A percentile compares a stretch with the other conserved stretches of the same genome.
phyloP scores from a whole-genome alignment of 2,113 vertebrate species.

The Theropithecus gelada region DNA sequence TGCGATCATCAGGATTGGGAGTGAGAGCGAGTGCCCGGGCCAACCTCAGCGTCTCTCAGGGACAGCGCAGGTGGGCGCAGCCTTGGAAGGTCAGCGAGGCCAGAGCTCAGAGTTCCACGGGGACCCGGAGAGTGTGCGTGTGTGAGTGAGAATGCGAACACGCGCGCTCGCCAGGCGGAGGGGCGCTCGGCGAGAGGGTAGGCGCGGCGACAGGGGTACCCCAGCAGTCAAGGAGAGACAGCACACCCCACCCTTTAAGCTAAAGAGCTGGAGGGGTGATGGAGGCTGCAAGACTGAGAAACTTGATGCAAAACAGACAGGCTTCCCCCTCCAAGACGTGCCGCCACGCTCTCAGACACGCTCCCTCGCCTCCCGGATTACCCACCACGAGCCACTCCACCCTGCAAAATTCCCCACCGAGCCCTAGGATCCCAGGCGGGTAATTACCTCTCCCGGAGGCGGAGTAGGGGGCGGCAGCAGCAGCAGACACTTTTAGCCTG shows the following conservation, averaged over 20 bases:
- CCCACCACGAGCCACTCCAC: neutral
- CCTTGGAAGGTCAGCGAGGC: neutral
- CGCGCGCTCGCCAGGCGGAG: neutral
- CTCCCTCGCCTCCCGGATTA: neutral
- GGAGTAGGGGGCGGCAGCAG: constrained; percentile 53
- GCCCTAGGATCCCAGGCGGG: neutral
- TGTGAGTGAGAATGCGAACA: neutral
- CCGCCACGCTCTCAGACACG: neutral
- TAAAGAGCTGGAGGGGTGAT: neutral
- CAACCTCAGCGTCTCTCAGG: neutral
- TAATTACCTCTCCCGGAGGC: constrained; percentile 73
- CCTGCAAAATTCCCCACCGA: neutral
- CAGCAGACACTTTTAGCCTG: constrained; percentile 61
- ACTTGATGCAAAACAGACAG: constrained; percentile 54
- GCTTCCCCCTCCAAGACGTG: neutral
- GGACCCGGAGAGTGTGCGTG: neutral
- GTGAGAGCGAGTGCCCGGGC: neutral
- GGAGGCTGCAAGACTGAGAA: neutral
- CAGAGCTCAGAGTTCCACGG: neutral
- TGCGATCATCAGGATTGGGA: neutral
- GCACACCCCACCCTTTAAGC: neutral
- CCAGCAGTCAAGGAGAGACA: neutral
- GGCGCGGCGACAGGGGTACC: neutral
- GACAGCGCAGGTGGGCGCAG: constrained; percentile 16
- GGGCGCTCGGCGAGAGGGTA: neutral